phyloP scores from a whole-genome alignment of 2,797 vertebrate genomes.

The Leptatherina wallacei region DNA sequence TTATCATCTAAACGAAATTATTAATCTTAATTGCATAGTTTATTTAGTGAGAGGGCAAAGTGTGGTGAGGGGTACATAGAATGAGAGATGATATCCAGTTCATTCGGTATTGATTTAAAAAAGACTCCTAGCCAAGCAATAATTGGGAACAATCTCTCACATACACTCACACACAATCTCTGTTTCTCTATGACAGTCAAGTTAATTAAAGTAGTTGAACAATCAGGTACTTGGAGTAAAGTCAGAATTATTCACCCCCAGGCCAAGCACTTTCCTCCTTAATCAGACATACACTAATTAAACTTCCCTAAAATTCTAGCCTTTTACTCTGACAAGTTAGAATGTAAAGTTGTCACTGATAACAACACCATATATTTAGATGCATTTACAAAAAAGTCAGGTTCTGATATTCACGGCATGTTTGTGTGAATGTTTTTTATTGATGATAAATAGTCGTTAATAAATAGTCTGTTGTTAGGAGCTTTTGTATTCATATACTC shows the following conservation, averaged over 20 bases:
- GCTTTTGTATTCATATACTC: not conserved
- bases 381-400: not conserved
- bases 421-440: not conserved
- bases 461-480: not conserved
- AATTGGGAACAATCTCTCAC: conserved; percentile 40
- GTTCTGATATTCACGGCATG: not conserved
- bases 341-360: conserved; percentile 14
- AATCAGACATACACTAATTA: conserved; percentile 75
- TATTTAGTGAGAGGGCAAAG: conserved; percentile 48
- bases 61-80: conserved; percentile 36
- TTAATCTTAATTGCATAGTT: conserved; percentile 70
- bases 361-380: not conserved
- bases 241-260: conserved; percentile 62
- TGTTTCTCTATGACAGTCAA: conserved; percentile 59
- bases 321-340: conserved; percentile 23
- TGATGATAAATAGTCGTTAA: not conserved
- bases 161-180: conserved; percentile 10
- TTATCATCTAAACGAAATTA: conserved; percentile 62
- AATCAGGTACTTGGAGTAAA: conserved; percentile 68
- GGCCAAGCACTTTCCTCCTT: conserved; percentile 69
- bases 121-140: conserved; percentile 59
- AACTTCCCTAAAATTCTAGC: conserved; percentile 45
- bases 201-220: conserved; percentile 77
- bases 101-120: conserved; percentile 56
- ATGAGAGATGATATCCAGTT: conserved; percentile 60